phyloP scores from a whole-genome alignment of 2,113 vertebrate genomes.

The Ptychochromis oligacanthus region DNA sequence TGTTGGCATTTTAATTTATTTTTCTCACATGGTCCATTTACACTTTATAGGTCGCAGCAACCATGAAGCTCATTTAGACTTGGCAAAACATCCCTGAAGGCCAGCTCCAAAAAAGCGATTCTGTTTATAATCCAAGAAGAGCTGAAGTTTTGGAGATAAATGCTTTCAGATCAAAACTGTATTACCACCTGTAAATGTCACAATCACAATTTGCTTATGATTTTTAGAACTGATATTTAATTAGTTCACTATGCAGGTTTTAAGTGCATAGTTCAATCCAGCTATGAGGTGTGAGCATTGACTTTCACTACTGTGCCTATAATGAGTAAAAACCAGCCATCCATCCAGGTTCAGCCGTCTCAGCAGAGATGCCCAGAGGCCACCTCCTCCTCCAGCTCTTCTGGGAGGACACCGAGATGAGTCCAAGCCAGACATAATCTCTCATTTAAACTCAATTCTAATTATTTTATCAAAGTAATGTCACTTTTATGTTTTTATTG shows the following conservation, averaged over 20 bases:
- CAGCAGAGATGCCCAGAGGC: fast-evolving
- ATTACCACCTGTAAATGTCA: not conserved
- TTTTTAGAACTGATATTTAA: not conserved
- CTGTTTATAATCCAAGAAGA: not conserved
- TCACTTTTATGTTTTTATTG: too few relatives aligned
- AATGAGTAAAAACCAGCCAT: not conserved
- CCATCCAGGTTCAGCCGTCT: not conserved
- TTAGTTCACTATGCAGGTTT: too few relatives aligned
- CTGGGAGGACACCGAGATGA: not conserved
- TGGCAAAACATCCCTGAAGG: not conserved
- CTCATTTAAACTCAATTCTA: not conserved
- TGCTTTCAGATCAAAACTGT: not conserved
- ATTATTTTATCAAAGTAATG: not conserved
- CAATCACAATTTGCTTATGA: not conserved
- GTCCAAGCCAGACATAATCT: not conserved
- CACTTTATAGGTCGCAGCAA: not conserved
- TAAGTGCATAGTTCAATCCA: not conserved
- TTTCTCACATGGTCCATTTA: not conserved
- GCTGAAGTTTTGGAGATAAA: not conserved
- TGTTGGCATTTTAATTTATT: not conserved
- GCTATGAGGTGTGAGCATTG: too few relatives aligned
- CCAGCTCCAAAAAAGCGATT: not conserved
- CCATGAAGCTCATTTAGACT: not conserved
- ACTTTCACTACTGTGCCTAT: not conserved
- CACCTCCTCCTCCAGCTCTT: not conserved